Evolutionary conservation across 2,888 invertebrate species (phyloP).

Genomic region (Trichogramma evanescens): DNA sequence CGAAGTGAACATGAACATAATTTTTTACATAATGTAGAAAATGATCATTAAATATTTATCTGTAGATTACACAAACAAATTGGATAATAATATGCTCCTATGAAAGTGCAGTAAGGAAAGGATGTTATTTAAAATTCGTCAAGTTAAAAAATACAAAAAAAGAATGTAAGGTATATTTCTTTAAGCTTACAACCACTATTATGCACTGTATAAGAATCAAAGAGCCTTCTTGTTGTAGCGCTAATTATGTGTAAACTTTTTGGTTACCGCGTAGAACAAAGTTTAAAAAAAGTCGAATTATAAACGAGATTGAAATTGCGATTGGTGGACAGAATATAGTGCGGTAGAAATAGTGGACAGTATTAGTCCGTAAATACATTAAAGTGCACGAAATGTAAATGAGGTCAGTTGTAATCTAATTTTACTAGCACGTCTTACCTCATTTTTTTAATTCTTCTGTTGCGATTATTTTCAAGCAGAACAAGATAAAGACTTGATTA

Average conservation of each 20-base stretch:
- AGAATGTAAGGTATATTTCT: neutral
- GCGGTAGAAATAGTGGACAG: constrained; percentile 21
- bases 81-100: neutral
- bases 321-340: constrained; percentile 15
- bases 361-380: constrained; percentile 20
- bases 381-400: constrained; percentile 9
- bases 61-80: constrained; percentile 5
- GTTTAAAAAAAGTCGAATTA: constrained; percentile 16
- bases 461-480: constrained; percentile 11
- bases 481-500: constrained; percentile 13
- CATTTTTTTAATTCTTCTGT: constrained; percentile 18
- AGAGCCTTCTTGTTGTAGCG: constrained; percentile 14
- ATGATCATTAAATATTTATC: constrained; percentile 15
- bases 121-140: constrained; percentile 11
- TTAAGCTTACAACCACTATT: constrained; percentile 18
- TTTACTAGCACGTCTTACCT: constrained; percentile 20
- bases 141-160: constrained; percentile 6
- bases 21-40: constrained; percentile 18
- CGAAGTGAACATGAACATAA: constrained; percentile 5
- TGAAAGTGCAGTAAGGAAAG: constrained; percentile 11
- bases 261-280: constrained; percentile 23
- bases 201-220: constrained; percentile 11
- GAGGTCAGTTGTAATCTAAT: constrained; percentile 21
- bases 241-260: constrained; percentile 19
- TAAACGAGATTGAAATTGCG: constrained; percentile 19